Conservation (phyloP, 2,888 invertebrate species). For the Chloroclystis v-ata region DNA sequence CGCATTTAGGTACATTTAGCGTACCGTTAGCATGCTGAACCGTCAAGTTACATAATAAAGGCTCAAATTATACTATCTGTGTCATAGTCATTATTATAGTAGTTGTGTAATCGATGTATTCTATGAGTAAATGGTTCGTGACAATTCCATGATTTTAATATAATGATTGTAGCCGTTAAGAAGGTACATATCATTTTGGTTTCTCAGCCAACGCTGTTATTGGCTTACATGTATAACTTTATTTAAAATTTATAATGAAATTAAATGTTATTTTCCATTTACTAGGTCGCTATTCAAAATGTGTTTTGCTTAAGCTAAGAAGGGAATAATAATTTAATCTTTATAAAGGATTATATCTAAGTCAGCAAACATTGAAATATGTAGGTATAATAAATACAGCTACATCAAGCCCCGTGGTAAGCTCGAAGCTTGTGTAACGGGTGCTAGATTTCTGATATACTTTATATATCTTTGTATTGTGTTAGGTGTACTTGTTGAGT, state of each 20-base stretch:
- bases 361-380: too few species aligned
- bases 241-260: background rate
- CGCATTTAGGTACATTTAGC: constrained; percentile 12
- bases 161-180: constrained; percentile 36
- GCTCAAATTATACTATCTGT: constrained; percentile 47
- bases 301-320: background rate
- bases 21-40: constrained; percentile 16
- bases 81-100: constrained; percentile 22
- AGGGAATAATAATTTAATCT: too few species aligned
- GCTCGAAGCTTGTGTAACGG: too few species aligned
- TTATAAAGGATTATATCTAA: too few species aligned
- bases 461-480: too few species aligned
- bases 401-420: too few species aligned
- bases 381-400: too few species aligned
- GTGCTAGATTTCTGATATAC: too few species aligned
- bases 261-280: too few species aligned
- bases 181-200: constrained; percentile 59
- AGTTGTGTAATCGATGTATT: constrained; percentile 52
- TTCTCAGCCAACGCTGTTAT: constrained; percentile 22
- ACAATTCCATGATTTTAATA: constrained; percentile 65
- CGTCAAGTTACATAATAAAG: constrained; percentile 57
- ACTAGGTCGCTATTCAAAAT: too few species aligned
- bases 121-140: constrained; percentile 69
- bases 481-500: too few species aligned
- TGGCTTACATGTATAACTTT: background rate